Conservation (phyloP, 2,888 invertebrate genomes). For the Brenthis hecate region DNA sequence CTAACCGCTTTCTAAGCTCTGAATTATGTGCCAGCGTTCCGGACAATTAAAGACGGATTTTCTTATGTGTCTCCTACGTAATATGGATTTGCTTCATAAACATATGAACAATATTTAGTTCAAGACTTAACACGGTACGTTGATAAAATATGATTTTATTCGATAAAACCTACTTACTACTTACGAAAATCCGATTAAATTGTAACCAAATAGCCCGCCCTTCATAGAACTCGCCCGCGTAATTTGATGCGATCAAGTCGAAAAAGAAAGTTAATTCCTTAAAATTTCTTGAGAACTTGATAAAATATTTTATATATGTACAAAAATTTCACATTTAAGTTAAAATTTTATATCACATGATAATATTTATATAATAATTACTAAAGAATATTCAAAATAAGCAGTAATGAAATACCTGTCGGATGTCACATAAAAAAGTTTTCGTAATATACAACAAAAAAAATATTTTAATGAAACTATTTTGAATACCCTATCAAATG, state of each 20-base stretch:
- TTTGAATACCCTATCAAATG: conserved; percentile 3
- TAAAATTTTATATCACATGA: neutral
- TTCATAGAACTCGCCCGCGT: conserved; percentile 23
- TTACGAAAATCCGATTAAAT: conserved; percentile 27
- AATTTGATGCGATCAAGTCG: conserved; percentile 15
- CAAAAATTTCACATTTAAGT: neutral
- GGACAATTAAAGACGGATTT: conserved; percentile 37
- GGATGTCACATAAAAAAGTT: neutral
- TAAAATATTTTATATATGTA: conserved; percentile 6
- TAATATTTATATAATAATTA: no score
- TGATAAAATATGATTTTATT: conserved; percentile 20
- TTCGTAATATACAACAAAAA: conserved; percentile 1
- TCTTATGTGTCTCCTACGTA: conserved; percentile 22
- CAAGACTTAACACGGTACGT: conserved; percentile 7
- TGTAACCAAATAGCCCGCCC: conserved; percentile 22
- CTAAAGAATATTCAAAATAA: neutral
- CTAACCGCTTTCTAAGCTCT: conserved; percentile 68
- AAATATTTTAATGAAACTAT: neutral
- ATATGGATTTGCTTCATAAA: conserved; percentile 25
- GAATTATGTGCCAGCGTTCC: conserved; percentile 53
- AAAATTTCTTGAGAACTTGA: conserved; percentile 3
- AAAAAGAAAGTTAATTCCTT: conserved; percentile 27
- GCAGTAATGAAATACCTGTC: neutral
- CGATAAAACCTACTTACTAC: neutral
- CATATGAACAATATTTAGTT: conserved; percentile 16